Conservation (phyloP, 2,797 vertebrate genomes). For the Sitta carolinensis region DNA sequence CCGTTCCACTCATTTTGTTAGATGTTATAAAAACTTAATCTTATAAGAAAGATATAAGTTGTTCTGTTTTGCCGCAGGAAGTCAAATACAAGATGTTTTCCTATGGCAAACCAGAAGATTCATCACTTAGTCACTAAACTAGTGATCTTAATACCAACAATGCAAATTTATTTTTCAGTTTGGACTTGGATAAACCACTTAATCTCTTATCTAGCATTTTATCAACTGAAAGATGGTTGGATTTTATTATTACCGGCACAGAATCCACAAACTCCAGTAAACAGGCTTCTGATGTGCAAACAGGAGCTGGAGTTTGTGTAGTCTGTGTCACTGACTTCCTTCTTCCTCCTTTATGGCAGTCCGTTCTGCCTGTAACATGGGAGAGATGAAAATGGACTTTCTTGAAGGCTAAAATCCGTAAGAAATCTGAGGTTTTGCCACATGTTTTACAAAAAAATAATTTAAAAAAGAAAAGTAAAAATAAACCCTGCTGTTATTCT, state of each 20-base stretch:
- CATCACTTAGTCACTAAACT: not conserved
- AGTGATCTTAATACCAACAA: not conserved
- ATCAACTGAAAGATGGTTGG: not conserved
- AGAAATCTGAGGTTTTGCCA: not conserved
- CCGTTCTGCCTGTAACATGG: not conserved
- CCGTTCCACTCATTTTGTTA: not conserved
- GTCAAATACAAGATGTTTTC: not conserved
- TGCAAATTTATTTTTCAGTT: not conserved
- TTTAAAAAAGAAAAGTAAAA: not conserved
- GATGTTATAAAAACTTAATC: not conserved
- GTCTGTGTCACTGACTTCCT: not conserved
- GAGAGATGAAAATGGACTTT: not conserved
- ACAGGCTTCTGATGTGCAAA: not conserved
- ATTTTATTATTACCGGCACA: not conserved
- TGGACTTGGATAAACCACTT: not conserved
- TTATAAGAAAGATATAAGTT: not conserved
- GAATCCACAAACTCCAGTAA: not conserved
- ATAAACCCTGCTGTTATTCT: not conserved
- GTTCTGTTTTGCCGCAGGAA: not conserved
- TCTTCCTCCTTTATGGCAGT: not conserved
- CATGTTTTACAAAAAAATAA: not conserved
- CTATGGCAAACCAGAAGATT: not conserved
- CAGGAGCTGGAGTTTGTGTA: not conserved
- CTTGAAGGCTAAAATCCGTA: not conserved
- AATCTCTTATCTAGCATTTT: not conserved